Evolutionary conservation across 1,140 invertebrate genomes (phyloP), one percentile per base, ranked within the genome.

Genomic region (Papilio machaon): DNA sequence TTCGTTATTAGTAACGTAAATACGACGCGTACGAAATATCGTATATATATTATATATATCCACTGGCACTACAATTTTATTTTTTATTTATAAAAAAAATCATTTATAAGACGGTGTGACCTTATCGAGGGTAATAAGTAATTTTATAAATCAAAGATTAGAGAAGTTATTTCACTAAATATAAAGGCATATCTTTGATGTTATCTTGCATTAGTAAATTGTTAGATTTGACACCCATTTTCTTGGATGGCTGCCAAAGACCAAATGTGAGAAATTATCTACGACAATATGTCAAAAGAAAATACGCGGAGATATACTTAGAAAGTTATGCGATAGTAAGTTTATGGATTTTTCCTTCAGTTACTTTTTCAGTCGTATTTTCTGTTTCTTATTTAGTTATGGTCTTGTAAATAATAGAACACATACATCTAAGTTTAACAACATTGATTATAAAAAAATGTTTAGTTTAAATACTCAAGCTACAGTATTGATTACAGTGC

Each of bases 191-290:
- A 70, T 70, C 64, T 70, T 67, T 35, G 30, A 35, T 70, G 35
- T 70, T 70, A 70, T 70, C 64, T 70, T 38, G 30, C 64, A 70
- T 70, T 70, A 70, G 64, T 70, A 70, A 70, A 70, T 70, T 70
- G 64, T 70, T 70, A 70, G 11, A 70, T 70, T 70, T 70, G 23
- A 70, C 64, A 30, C 64, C 64, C 15, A 35, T 70, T 11, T 70
- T 38, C 30, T 70, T 70, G 64, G 64, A 70, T 70, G 13, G 30
- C 64, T 35, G 64, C 64, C 64, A 70, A 70, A 70, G 30, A 30
- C 64, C 64, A 70, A 70, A 70, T 70, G 64, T 70, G 30, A 35
- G 64, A 70, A 70, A 70, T 70, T 70, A 70, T 70, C 64, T 70
- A 35, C 11, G 64, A 70, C 64, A 70, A 70, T 70, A 70, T 70